Percentiles rank a stretch among this genome's conserved stretches.
Conservation (phyloP, 35 echinoderm and acorn worm species). For the Diadema setosum region DNA sequence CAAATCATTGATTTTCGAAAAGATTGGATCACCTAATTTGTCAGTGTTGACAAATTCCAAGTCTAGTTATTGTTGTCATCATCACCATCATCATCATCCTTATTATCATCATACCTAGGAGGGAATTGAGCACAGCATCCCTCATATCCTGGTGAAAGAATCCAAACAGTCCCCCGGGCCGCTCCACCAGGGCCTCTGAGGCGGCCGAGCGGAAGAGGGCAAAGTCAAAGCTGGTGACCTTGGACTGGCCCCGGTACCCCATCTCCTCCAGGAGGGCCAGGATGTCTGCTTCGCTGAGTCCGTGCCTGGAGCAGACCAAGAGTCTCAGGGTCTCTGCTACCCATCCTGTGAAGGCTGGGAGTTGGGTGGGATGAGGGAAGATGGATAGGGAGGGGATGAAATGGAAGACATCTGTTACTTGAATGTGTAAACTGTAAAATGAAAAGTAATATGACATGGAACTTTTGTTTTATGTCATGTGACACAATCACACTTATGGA, state of each 20-base stretch:
- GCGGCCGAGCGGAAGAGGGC: conserved; percentile 84
- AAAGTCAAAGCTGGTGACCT: conserved; percentile 85
- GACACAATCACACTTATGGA: too few species aligned
- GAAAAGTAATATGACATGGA: too few species aligned
- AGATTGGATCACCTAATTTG: too few species aligned
- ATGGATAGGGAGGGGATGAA: too few species aligned
- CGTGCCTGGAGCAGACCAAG: conserved; percentile 79
- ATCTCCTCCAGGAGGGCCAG: conserved; percentile 54
- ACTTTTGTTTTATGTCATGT: too few species aligned
- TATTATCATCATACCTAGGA: conserved; percentile 94
- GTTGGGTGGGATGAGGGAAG: too few species aligned
- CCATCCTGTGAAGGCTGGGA: conserved; percentile 66
- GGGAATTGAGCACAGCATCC: conserved; percentile 75
- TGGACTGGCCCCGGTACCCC: conserved; percentile 56
- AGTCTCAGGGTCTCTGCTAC: conserved; percentile 81
- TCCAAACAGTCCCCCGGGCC: conserved; percentile 72
- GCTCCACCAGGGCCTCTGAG: conserved; percentile 80
- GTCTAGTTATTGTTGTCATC: too few species aligned
- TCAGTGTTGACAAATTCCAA: too few species aligned
- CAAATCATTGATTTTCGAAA: too few species aligned
- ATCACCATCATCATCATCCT: too few species aligned
- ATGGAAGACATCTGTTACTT: too few species aligned
- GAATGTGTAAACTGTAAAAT: too few species aligned
- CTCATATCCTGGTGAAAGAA: conserved; percentile 92
- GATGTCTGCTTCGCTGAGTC: conserved; percentile 73